phyloP scores from a whole-genome alignment of 1,140 invertebrate genomes.

The Lanistes nyassanus region DNA sequence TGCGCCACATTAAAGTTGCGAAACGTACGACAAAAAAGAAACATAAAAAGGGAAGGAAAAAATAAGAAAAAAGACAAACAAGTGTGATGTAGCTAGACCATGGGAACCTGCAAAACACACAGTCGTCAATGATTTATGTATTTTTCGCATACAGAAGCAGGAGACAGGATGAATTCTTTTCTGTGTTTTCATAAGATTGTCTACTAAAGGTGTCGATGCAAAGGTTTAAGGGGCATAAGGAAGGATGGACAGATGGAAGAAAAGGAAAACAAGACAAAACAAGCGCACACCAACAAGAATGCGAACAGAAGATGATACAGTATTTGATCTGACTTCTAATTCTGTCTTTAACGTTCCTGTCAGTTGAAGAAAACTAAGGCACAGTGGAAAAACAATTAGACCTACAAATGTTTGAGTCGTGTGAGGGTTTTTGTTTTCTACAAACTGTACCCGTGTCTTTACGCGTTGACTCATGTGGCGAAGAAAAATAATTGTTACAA shows the following conservation, averaged over 20 bases:
- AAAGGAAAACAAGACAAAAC: background rate
- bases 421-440: background rate
- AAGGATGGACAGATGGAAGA: too few relatives aligned
- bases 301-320: background rate
- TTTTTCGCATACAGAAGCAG: background rate
- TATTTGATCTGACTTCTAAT: background rate
- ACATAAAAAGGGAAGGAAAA: background rate
- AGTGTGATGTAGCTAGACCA: background rate
- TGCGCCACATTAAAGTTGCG: too few relatives aligned
- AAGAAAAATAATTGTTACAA: too few relatives aligned
- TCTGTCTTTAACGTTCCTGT: too few relatives aligned
- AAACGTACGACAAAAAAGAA: background rate
- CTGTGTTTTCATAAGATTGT: too few relatives aligned
- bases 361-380: background rate
- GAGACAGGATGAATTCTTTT: background rate
- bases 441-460: too few relatives aligned
- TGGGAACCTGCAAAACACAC: background rate
- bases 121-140: background rate
- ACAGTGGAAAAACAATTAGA: background rate
- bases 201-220: too few relatives aligned
- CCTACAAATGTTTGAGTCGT: too few relatives aligned
- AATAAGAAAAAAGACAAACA: background rate
- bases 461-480: too few relatives aligned
- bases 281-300: background rate
- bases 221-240: too few relatives aligned